phyloP scores from a whole-genome alignment of 2,113 vertebrate species.

The Circaetus cinerascens region DNA sequence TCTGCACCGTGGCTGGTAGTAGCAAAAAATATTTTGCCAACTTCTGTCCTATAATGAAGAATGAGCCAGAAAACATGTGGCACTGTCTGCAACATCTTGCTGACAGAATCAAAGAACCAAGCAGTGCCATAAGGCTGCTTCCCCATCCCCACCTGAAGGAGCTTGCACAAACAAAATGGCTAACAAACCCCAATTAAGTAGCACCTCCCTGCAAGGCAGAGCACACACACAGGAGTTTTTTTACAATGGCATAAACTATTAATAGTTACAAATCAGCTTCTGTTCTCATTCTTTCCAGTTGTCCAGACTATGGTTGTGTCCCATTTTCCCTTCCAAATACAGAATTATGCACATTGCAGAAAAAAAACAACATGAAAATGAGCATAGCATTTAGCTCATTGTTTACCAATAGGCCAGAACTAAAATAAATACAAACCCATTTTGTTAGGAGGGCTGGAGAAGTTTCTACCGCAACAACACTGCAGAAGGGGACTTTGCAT shows the following conservation, averaged over 20 bases:
- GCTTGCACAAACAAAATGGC: not conserved
- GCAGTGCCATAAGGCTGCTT: not conserved
- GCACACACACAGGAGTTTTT: too few relatives aligned
- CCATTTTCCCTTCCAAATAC: not conserved
- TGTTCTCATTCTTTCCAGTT: not conserved
- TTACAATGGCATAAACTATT: not conserved
- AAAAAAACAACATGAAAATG: accelerated
- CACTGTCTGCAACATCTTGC: not conserved
- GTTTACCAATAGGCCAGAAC: not conserved
- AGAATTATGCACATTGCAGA: not conserved
- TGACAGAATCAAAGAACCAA: not conserved
- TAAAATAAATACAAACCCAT: accelerated
- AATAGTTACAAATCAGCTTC: not conserved
- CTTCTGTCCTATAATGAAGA: not conserved
- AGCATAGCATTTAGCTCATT: not conserved
- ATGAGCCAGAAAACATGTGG: not conserved
- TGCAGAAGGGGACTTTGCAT: not conserved
- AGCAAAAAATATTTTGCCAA: not conserved
- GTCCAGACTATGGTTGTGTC: not conserved
- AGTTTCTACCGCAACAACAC: accelerated
- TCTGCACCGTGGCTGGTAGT: not conserved
- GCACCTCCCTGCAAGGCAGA: not conserved
- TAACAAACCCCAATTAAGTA: accelerated
- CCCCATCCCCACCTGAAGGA: not conserved
- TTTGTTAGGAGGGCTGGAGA: not conserved